Conservation (phyloP, 2,797 vertebrate genomes). For the Apodemus agrarius region DNA sequence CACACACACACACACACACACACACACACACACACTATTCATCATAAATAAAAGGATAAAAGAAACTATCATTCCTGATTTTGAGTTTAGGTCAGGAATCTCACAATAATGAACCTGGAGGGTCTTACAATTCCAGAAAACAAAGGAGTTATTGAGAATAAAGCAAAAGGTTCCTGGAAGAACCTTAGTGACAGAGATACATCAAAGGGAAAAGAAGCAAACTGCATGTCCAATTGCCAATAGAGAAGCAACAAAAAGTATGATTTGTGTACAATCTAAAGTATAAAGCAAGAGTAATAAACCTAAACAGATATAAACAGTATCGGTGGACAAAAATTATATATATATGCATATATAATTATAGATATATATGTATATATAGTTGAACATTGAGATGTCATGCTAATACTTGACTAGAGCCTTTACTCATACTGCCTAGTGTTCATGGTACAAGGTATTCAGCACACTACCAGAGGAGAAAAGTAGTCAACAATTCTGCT, state of each 20-base stretch:
- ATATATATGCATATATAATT: too few species aligned
- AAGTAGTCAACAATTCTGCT: not conserved
- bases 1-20: not conserved
- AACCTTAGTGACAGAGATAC: not conserved
- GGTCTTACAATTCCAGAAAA: too few species aligned
- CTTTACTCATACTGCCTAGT: not conserved
- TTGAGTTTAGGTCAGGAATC: not conserved
- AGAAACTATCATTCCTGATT: not conserved
- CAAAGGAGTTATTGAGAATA: not conserved
- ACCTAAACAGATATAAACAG: not conserved
- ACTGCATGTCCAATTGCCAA: too few species aligned
- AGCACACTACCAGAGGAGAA: not conserved
- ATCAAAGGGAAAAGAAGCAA: not conserved
- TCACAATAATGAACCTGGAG: not conserved
- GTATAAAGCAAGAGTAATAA: not conserved
- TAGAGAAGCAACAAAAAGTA: not conserved
- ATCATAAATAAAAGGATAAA: not conserved
- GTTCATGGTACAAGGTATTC: not conserved
- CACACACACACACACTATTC: not conserved
- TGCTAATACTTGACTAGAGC: not conserved
- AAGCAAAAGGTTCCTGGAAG: not conserved
- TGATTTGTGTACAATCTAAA: not conserved
- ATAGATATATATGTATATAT: not conserved
- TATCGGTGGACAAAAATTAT: not conserved
- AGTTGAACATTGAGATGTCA: not conserved